Evolutionary conservation across 2,113 vertebrate species (phyloP).

Genomic region (Myotis brandtii): DNA sequence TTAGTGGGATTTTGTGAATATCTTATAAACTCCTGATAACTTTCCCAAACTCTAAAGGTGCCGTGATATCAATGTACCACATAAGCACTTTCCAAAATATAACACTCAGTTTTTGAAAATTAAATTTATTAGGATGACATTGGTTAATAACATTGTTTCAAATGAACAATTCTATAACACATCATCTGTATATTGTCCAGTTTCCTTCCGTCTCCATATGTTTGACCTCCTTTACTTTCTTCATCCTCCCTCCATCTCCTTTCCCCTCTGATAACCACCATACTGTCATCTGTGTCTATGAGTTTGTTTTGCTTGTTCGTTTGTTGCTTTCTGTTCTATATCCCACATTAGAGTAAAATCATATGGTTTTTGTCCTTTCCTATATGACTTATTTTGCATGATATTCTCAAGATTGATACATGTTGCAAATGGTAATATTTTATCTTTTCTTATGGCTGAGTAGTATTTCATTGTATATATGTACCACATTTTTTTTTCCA

Average conservation of each 20-base stretch:
- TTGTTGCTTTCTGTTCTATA: neutral
- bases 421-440: neutral
- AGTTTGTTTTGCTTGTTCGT: neutral
- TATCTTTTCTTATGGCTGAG: neutral
- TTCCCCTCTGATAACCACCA: neutral
- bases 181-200: neutral
- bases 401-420: neutral
- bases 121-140: neutral
- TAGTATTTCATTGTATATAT: neutral
- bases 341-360: neutral
- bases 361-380: neutral
- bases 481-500: neutral
- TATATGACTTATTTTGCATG: neutral
- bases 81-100: neutral
- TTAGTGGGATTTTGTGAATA: neutral
- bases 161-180: neutral
- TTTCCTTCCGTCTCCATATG: neutral
- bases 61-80: neutral
- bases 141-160: neutral
- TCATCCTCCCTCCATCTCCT: neutral
- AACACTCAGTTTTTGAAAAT: neutral
- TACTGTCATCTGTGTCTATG: neutral
- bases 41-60: neutral
- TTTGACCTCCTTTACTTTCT: neutral
- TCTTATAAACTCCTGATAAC: neutral